A percentile compares a stretch with the other conserved stretches of the same genome.
Evolutionary conservation across 1,140 invertebrate genomes (phyloP).

Genomic region (Brachionus paranguensis): DNA sequence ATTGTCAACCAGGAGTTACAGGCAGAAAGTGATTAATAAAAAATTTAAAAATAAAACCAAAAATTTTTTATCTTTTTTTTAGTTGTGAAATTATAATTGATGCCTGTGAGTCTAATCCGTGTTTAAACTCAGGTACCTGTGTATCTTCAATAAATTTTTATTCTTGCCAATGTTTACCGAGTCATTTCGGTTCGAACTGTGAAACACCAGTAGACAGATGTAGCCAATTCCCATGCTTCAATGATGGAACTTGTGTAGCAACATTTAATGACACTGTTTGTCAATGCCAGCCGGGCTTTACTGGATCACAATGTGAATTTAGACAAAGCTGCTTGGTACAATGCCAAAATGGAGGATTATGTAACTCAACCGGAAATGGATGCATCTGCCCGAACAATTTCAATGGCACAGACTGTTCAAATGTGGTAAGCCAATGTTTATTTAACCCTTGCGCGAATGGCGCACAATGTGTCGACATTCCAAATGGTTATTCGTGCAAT

Average conservation of each 20-base stretch:
- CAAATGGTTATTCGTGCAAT: background rate
- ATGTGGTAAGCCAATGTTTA: background rate
- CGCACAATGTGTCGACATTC: background rate
- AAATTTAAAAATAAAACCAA: background rate
- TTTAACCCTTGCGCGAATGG: background rate
- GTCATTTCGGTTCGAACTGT: background rate
- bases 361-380: slow-evolving; percentile 73
- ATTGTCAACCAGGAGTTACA: slow-evolving; percentile 70
- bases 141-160: slow-evolving; percentile 43
- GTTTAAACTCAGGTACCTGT: slow-evolving; percentile 87
- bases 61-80: background rate
- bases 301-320: slow-evolving; percentile 59
- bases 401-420: slow-evolving; percentile 46
- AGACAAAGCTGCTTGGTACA: slow-evolving; percentile 77
- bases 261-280: slow-evolving; percentile 46
- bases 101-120: slow-evolving; percentile 61
- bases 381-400: slow-evolving; percentile 73
- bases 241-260: slow-evolving; percentile 2
- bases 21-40: slow-evolving; percentile 52
- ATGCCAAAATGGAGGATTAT: slow-evolving; percentile 80
- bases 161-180: background rate
- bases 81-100: slow-evolving; percentile 41
- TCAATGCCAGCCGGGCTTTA: slow-evolving; percentile 46
- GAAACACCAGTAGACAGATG: background rate
- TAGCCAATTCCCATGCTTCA: background rate